phyloP scores from a whole-genome alignment of 1,140 invertebrate genomes.

The Tetramorium simillimum region DNA sequence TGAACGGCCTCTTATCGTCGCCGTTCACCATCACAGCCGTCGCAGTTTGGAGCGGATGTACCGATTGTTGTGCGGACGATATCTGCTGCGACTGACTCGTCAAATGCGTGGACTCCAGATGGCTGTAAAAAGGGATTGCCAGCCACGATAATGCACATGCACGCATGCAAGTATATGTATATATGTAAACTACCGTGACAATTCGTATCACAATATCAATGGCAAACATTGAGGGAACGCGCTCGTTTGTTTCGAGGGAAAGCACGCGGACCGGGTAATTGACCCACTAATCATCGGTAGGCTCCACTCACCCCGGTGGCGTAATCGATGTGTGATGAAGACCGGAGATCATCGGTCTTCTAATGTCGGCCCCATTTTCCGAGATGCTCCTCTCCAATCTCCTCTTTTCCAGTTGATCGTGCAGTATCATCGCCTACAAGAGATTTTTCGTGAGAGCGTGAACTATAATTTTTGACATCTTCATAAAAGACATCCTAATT shows the following conservation, averaged over 20 bases:
- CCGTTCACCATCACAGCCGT: slow-evolving; percentile 85
- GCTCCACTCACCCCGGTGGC: slow-evolving; percentile 78
- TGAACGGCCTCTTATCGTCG: slow-evolving; percentile 89
- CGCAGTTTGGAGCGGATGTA: slow-evolving; percentile 75
- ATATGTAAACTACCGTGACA: slow-evolving; percentile 24
- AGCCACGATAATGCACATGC: slow-evolving; percentile 71
- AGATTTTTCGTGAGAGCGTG: neutral
- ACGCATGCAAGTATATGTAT: slow-evolving; percentile 68
- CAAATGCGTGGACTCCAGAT: slow-evolving; percentile 78
- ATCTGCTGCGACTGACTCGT: slow-evolving; percentile 74
- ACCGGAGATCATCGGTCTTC: slow-evolving; percentile 77
- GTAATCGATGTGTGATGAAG: slow-evolving; percentile 80
- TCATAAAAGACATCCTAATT: neutral
- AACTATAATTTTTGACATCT: slow-evolving; percentile 7
- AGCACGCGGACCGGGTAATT: slow-evolving; percentile 21
- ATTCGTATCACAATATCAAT: slow-evolving; percentile 57
- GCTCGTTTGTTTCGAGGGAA: slow-evolving; percentile 40
- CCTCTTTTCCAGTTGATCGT: slow-evolving; percentile 82
- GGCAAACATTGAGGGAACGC: slow-evolving; percentile 16
- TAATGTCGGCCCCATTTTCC: slow-evolving; percentile 79
- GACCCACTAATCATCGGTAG: slow-evolving; percentile 7
- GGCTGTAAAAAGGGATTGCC: slow-evolving; percentile 75
- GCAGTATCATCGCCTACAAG: slow-evolving; percentile 81
- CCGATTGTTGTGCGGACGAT: slow-evolving; percentile 75
- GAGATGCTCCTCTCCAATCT: slow-evolving; percentile 81